These are phyloP conservation scores for human DNA, from an alignment of 2,113 vertebrate species.

Conservation along the genomic window GRCh38 chr3:156429001-156429500, in stretches of 20 bases:
- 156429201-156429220: not conserved
- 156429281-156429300: not conserved
- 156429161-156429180: accelerated
- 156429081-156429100: not conserved
- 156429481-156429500: not conserved
- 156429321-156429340: not conserved
- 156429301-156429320: not conserved
- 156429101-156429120: not conserved
- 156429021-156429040: not conserved
- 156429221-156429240: not conserved
- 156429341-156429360: too few relatives aligned
- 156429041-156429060: not conserved
- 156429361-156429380: not conserved
- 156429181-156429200: accelerated
- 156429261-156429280: not conserved
- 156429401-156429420: not conserved
- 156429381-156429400: accelerated
- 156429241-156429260: not conserved
- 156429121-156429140: not conserved
- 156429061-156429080: not conserved
- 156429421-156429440: not conserved
- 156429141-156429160: not conserved
- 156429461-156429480: not conserved
- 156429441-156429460: not conserved
- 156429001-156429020: not conserved